phyloP scores from a whole-genome alignment of 2,888 invertebrate species.

The Periphyllus acericola region DNA sequence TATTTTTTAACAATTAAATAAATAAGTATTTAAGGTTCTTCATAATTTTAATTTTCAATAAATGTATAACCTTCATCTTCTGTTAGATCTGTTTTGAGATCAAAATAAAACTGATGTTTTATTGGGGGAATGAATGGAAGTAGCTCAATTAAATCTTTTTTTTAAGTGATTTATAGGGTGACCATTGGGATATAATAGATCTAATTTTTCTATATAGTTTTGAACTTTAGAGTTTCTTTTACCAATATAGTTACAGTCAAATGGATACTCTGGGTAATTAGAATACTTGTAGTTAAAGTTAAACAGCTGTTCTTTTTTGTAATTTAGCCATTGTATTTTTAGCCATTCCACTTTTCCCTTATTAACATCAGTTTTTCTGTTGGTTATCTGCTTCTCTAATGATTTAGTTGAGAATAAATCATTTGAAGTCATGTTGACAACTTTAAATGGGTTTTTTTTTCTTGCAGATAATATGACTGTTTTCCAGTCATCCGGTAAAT shows the following conservation, averaged over 20 bases:
- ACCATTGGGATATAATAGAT: slow-evolving; percentile 39
- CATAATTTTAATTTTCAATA: too few relatives aligned
- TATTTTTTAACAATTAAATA: background rate
- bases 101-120: slow-evolving; percentile 1
- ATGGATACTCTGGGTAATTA: slow-evolving; percentile 18
- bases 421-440: too few relatives aligned
- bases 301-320: slow-evolving; percentile 54
- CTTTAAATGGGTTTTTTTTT: too few relatives aligned
- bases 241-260: background rate
- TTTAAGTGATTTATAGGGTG: slow-evolving; percentile 17
- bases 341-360: slow-evolving; percentile 56
- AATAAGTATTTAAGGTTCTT: too few relatives aligned
- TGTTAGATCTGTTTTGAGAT: slow-evolving; percentile 13
- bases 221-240: slow-evolving; percentile 39
- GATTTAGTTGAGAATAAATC: too few relatives aligned
- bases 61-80: too few relatives aligned
- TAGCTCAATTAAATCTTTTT: slow-evolving; percentile 28
- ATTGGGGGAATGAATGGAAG: slow-evolving; percentile 25
- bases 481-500: too few relatives aligned
- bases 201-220: slow-evolving; percentile 29
- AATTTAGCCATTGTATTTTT: slow-evolving; percentile 58
- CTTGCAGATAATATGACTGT: too few relatives aligned
- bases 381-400: slow-evolving; percentile 11
- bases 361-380: slow-evolving; percentile 47
- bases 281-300: slow-evolving; percentile 52